Conservation (phyloP, 2,888 invertebrate genomes). For the Halocaridina rubra region DNA sequence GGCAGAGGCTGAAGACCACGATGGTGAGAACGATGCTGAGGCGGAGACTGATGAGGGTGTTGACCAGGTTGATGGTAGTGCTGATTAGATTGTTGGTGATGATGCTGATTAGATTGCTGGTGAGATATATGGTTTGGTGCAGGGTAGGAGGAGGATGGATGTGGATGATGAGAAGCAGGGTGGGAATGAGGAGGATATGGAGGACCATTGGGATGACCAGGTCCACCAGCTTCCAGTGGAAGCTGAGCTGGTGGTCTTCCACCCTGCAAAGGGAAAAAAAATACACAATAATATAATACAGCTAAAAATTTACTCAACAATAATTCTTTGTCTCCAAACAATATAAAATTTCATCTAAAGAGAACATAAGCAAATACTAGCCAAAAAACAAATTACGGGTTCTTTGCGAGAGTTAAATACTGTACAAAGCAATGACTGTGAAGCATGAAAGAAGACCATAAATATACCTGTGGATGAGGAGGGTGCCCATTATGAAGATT, state of each 20-base stretch:
- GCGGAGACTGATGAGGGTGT: constrained; percentile 49
- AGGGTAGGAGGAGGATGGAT: constrained; percentile 60
- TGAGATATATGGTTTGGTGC: constrained; percentile 41
- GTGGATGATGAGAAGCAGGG: constrained; percentile 46
- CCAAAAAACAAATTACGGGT: too few relatives aligned
- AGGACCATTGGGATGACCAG: constrained; percentile 40
- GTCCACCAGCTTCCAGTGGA: constrained; percentile 21
- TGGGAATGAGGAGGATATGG: constrained; percentile 35
- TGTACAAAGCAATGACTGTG: too few relatives aligned
- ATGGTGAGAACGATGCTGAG: constrained; percentile 66
- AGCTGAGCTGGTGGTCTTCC: constrained; percentile 47
- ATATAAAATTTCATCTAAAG: too few relatives aligned
- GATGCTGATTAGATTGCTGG: constrained; percentile 63
- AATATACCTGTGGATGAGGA: constrained; percentile 44
- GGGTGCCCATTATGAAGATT: constrained; percentile 45
- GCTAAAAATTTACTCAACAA: too few relatives aligned
- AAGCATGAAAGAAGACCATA: too few relatives aligned
- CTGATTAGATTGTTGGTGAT: constrained; percentile 63
- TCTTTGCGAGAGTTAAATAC: too few relatives aligned
- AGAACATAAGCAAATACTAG: too few relatives aligned
- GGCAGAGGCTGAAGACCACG: constrained; percentile 63
- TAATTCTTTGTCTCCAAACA: too few relatives aligned
- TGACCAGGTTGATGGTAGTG: constrained; percentile 61
- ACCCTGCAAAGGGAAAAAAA: too few relatives aligned
- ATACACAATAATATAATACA: too few relatives aligned